Base-by-base conservation (phyloP, 2,113 vertebrate species). In the Chrysemys picta region DNA sequence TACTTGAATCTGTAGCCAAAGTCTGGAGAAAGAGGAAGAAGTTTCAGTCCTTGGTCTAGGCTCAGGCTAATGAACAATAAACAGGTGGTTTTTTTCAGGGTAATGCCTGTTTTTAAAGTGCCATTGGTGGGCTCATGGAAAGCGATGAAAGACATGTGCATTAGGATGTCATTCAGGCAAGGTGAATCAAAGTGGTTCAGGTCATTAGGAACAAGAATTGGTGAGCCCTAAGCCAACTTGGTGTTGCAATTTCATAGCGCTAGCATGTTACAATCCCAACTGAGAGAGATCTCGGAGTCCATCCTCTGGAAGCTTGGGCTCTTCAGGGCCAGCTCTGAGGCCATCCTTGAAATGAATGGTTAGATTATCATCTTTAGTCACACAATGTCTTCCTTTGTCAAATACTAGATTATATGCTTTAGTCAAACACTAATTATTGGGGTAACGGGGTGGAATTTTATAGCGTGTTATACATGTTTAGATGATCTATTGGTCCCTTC, bases 401-500 rank as follows among this genome's bases (percentile, higher is more conserved):
- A 72, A 72, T 72, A n/a, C 65, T 72, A 38, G 78, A 82, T 82
- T 25, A 75, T 21, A 4, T 69, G 72, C 76, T 94, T 89, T 85
- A 82, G 14, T 80, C 75, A 87, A 94, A 89, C 42, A 50, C 90
- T 75, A n/a, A 22, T 42, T 0, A 0, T 5, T n/a, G 52, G 87
- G 27, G 29, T 84, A 45, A 76, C 91, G 5, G 22, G 80, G 59
- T 78, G 91, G 95, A 84, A 84, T 86, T 93, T 94, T 84, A 92
- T 57, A 82, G 11, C 25, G 45, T 84, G 22, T 89, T 69, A 89
- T 93, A 94, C 93, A 87, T 9, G 90, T 90, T 42, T 88, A 91
- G 81, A 25, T 57, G 24, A 87, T 93, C 59, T 87, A 45, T 69
- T 85, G 91, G 87, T 52, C 10, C 19, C 89, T 96, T 84, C 69